Conservation (phyloP, 2,888 invertebrate genomes). For the Trichopria drosophilae region DNA sequence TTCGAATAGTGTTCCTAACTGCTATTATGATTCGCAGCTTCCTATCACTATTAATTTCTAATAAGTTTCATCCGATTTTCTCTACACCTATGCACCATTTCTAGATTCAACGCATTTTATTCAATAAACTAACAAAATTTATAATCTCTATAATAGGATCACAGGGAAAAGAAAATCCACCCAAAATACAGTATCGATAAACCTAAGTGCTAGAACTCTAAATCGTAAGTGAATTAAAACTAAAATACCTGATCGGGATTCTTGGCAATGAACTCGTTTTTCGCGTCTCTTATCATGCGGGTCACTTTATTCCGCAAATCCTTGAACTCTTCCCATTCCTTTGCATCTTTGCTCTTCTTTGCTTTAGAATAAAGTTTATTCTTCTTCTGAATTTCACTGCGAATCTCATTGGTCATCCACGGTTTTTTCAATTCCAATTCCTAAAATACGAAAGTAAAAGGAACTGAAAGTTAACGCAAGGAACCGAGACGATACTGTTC, state of each 20-base stretch:
- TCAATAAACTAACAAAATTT: too few species aligned
- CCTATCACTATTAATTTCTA: too few species aligned
- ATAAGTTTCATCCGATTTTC: too few species aligned
- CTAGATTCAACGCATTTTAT: too few species aligned
- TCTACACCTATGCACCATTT: too few species aligned
- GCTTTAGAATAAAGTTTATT: slow-evolving; percentile 55
- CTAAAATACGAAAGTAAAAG: slow-evolving; percentile 34
- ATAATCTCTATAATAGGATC: too few species aligned
- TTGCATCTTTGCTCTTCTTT: slow-evolving; percentile 54
- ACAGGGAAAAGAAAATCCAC: too few species aligned
- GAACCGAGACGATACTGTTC: neutral
- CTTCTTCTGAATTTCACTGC: slow-evolving; percentile 55
- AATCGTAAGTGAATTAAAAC: slow-evolving; percentile 10
- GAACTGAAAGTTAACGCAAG: neutral
- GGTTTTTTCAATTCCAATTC: slow-evolving; percentile 55
- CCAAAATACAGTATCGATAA: neutral
- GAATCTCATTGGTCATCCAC: slow-evolving; percentile 57
- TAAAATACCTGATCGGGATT: slow-evolving; percentile 55
- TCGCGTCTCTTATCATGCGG: slow-evolving; percentile 56
- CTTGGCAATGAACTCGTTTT: slow-evolving; percentile 54
- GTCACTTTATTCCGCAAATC: slow-evolving; percentile 56
- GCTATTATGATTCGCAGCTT: too few species aligned
- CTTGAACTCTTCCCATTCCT: slow-evolving; percentile 56
- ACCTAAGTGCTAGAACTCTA: too few species aligned
- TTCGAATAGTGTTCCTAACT: too few species aligned